Evolutionary conservation across 2,113 vertebrate species (phyloP), one percentile per base, ranked within the genome.

Genomic region (Brachionichthys hirsutus): DNA sequence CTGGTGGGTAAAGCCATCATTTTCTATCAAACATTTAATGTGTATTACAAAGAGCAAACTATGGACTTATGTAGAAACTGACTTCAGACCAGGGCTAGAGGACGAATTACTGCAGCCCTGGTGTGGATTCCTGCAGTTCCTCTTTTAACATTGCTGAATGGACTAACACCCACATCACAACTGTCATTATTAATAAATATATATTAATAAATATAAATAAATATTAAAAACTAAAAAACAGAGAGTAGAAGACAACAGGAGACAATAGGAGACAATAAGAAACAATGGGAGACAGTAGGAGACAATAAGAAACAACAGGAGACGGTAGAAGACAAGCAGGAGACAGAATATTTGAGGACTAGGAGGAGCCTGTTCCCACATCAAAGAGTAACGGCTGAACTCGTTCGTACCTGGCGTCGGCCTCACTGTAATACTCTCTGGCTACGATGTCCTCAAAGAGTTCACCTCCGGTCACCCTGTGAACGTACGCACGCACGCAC

Each of bases 371-470:
- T 56, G 1, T 22, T 38, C 52, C 58, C 44, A 72, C 35, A 59
- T 1, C 24, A 8, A 66, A 0, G 18, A n/a, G 22, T 10, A 36
- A 41, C 51, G 54, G 60, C 19, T 13, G 45, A 2, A 15, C 34
- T 69, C 68, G 42, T 89, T 69, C 68, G 42, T 89, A 92, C 91
- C 91, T 91, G 86, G 90, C 91, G 15, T 92, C 90, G 9, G 90
- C 91, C 72, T 91, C 91, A 18, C 90, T 91, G 85, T 91, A 91
- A 52, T 92, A 91, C 78, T 91, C 91, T 85, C 90, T 89, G 83
- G 91, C 90, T 55, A 91, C 91, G 41, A 92, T 92, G 89, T 92
- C 90, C 54, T 92, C 90, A 56, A 92, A 91, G 67, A 92, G 87
- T 75, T 91, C 91, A 54, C 91, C 91, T 73, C 91, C 91, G 3